phyloP scores from a whole-genome alignment of 2,797 vertebrate genomes.

The Lateolabrax maculatus region DNA sequence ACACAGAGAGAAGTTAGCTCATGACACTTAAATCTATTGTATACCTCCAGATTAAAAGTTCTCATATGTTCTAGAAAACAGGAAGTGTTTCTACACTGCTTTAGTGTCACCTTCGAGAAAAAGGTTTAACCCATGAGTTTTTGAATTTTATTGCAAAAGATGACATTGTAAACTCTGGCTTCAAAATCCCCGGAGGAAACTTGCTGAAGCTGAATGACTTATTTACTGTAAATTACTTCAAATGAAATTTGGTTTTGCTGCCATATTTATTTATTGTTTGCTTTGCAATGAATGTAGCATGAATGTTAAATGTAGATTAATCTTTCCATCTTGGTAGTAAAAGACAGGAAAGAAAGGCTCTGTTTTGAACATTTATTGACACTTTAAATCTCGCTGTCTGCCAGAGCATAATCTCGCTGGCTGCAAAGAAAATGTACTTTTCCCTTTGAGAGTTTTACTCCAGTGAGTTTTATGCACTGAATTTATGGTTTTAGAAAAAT shows the following conservation, averaged over 20 bases:
- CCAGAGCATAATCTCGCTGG: slow-evolving; percentile 72
- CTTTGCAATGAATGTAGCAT: slow-evolving; percentile 50
- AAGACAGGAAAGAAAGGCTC: slow-evolving; percentile 57
- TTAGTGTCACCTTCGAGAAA: slow-evolving; percentile 62
- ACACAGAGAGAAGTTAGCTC: slow-evolving; percentile 48
- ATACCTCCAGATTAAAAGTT: slow-evolving; percentile 50
- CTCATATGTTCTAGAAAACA: slow-evolving; percentile 29
- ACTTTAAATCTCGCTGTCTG: slow-evolving; percentile 78
- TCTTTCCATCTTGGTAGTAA: slow-evolving; percentile 54
- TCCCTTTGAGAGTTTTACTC: slow-evolving; percentile 76
- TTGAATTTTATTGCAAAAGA: slow-evolving; percentile 28
- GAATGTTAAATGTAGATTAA: slow-evolving; percentile 66
- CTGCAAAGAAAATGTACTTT: slow-evolving; percentile 79
- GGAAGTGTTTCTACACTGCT: slow-evolving; percentile 15
- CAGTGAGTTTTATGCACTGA: slow-evolving; percentile 80
- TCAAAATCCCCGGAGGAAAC: slow-evolving; percentile 13
- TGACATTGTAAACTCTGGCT: slow-evolving; percentile 9
- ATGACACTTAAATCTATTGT: slow-evolving; percentile 58
- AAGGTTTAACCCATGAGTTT: slow-evolving; percentile 10
- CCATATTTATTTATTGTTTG: slow-evolving; percentile 59
- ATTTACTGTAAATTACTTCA: slow-evolving; percentile 50
- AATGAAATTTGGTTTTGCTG: slow-evolving; percentile 41
- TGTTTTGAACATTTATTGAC: slow-evolving; percentile 81
- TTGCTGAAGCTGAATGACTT: slow-evolving; percentile 30
- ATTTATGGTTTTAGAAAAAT: slow-evolving; percentile 83